Evolutionary conservation across 1,140 invertebrate species (phyloP).

Genomic region (Diorhabda sublineata): DNA sequence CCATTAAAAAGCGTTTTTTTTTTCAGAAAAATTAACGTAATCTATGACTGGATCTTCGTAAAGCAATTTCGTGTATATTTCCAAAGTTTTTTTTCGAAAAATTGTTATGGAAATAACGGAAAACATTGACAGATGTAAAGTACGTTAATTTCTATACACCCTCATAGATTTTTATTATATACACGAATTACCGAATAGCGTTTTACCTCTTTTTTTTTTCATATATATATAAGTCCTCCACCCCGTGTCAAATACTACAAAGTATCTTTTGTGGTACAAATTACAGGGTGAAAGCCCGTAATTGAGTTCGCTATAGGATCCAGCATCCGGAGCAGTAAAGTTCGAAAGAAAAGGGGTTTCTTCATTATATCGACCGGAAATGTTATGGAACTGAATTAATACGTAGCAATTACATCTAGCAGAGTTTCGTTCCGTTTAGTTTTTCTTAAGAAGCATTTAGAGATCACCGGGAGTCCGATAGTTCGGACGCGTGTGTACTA

Average conservation of each 20-base stretch:
- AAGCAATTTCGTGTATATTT: no score
- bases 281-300: constrained; percentile 43
- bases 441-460: constrained; percentile 45
- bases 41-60: no score
- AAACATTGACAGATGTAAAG: constrained; percentile 12
- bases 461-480: constrained; percentile 32
- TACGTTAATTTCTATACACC: constrained; percentile 1
- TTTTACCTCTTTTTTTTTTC: constrained; percentile 32
- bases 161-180: constrained; percentile 2
- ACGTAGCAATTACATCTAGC: constrained; percentile 44
- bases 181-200: constrained; percentile 3
- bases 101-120: not conserved
- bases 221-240: constrained; percentile 27
- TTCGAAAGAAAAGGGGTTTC: constrained; percentile 37
- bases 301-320: constrained; percentile 38
- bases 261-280: constrained; percentile 43
- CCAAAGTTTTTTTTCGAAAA: no score
- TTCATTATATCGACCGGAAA: constrained; percentile 41
- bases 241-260: constrained; percentile 39
- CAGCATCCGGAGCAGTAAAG: constrained; percentile 37
- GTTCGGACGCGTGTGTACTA: constrained; percentile 37
- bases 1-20: no score
- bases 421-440: constrained; percentile 32
- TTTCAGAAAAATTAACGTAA: no score
- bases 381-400: constrained; percentile 47